Conservation (phyloP, 1,140 invertebrate genomes). For the Dreissena polymorpha region DNA sequence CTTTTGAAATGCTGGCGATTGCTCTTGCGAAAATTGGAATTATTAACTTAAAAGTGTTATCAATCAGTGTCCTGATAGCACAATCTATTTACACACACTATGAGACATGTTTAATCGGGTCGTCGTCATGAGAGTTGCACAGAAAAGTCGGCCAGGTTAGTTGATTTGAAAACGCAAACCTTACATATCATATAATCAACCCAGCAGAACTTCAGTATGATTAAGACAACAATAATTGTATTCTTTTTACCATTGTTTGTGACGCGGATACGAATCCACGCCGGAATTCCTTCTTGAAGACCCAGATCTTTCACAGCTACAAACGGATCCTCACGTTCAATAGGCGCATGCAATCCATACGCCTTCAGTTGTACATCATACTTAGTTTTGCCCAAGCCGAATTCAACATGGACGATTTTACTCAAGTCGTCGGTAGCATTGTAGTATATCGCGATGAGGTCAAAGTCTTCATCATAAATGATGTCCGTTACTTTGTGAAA, state of each 20-base stretch:
- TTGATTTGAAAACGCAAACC: too few species aligned
- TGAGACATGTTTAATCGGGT: too few species aligned
- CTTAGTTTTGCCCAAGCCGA: constrained; percentile 68
- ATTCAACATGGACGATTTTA: constrained; percentile 61
- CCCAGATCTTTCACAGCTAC: constrained; percentile 63
- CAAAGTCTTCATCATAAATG: constrained; percentile 71
- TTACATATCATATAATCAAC: too few species aligned
- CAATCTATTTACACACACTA: too few species aligned
- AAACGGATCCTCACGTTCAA: constrained; percentile 55
- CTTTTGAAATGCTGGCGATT: too few species aligned
- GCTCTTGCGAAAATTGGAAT: too few species aligned
- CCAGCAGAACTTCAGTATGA: too few species aligned
- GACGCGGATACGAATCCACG: constrained; percentile 64
- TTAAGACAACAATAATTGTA: too few species aligned
- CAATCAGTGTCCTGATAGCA: too few species aligned
- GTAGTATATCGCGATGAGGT: constrained; percentile 66
- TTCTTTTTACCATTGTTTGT: constrained; percentile 64
- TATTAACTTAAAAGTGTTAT: too few species aligned
- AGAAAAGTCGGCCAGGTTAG: too few species aligned
- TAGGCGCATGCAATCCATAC: constrained; percentile 59
- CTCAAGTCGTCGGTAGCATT: constrained; percentile 60
- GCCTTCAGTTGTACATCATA: constrained; percentile 66
- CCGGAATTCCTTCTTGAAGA: constrained; percentile 59
- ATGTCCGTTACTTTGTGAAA: constrained; percentile 60
- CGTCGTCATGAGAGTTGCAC: too few species aligned